phyloP scores from a whole-genome alignment of 2,113 vertebrate species.

The Stomatorhinus ivindoensis region DNA sequence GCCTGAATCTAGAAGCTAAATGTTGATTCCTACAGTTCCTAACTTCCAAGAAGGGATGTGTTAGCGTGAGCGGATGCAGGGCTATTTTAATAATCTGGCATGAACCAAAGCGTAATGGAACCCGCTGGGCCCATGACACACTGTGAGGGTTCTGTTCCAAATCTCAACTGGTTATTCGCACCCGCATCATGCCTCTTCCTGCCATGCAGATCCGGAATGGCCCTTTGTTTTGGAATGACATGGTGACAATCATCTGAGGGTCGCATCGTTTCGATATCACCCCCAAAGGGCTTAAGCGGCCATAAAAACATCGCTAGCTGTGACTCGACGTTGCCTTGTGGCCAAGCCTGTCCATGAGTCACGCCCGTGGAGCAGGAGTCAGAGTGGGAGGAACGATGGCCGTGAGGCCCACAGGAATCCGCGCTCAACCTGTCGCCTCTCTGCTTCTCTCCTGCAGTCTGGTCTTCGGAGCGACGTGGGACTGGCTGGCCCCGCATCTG shows the following conservation, averaged over 20 bases:
- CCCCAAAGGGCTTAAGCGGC: not conserved
- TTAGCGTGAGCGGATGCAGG: not conserved
- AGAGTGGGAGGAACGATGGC: not conserved
- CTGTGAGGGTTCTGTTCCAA: not conserved
- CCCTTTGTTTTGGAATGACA: not conserved
- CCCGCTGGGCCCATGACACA: not conserved
- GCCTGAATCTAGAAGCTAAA: too few species aligned
- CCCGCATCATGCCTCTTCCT: not conserved
- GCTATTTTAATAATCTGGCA: not conserved
- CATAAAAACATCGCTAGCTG: conserved; percentile 3
- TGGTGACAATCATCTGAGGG: not conserved
- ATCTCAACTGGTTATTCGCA: not conserved
- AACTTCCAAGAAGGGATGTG: not conserved
- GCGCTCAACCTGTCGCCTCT: not conserved
- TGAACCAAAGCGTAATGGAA: not conserved
- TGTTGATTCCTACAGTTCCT: not conserved
- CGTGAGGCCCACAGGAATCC: not conserved
- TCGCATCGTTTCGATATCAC: not conserved
- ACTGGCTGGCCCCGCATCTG: conserved; percentile 72
- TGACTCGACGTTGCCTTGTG: conserved; percentile 1
- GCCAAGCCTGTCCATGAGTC: not conserved
- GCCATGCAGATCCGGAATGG: not conserved
- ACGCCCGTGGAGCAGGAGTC: not conserved
- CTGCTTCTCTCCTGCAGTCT: conserved; percentile 61
- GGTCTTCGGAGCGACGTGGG: conserved; percentile 71